Evolutionary conservation across 2,113 vertebrate genomes (phyloP).

Genomic region (Dromaius novaehollandiae): DNA sequence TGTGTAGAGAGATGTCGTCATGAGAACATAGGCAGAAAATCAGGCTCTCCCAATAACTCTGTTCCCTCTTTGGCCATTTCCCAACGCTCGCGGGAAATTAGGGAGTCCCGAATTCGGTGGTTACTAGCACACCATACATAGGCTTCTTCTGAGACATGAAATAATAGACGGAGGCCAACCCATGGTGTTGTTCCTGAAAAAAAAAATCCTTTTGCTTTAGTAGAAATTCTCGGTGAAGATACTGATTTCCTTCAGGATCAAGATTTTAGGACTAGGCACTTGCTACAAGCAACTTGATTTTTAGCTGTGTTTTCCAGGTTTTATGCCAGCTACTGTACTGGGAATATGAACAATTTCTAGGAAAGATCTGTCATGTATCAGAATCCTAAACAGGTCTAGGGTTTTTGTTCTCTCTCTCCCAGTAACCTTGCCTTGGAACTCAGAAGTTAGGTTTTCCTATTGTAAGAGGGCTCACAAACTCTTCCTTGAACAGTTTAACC

Average conservation of each 20-base stretch:
- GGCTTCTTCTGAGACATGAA: neutral
- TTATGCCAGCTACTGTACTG: neutral
- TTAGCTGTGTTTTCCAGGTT: neutral
- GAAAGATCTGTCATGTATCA: neutral
- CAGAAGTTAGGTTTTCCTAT: neutral
- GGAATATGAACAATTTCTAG: neutral
- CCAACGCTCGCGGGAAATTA: neutral
- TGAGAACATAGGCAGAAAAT: neutral
- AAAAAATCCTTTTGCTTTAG: neutral
- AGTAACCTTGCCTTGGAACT: neutral
- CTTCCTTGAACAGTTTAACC: neutral
- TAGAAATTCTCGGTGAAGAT: neutral
- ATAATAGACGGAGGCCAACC: neutral
- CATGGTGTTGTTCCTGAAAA: neutral
- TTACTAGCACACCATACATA: accelerated
- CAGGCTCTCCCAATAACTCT: neutral
- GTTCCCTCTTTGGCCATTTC: neutral
- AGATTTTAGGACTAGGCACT: neutral
- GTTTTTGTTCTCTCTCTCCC: neutral
- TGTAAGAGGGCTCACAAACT: neutral
- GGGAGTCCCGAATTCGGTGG: neutral
- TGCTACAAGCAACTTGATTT: neutral
- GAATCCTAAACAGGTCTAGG: neutral
- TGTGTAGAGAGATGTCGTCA: neutral
- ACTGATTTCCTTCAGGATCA: neutral